Evolutionary conservation across 2,888 invertebrate genomes (phyloP).

Genomic region (Drosophila birchii): DNA sequence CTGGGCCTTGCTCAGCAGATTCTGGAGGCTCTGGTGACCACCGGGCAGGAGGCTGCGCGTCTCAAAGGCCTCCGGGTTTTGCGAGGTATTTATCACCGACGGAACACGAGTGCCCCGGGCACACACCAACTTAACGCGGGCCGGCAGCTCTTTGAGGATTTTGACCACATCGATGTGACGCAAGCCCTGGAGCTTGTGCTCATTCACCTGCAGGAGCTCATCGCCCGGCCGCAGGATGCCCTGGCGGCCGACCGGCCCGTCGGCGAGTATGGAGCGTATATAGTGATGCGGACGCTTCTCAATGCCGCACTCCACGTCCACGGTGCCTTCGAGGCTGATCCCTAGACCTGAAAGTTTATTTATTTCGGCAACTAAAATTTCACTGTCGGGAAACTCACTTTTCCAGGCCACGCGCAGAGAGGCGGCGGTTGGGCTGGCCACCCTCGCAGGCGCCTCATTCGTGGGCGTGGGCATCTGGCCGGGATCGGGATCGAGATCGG

Average conservation of each 20-base stretch:
- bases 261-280: conserved; percentile 97
- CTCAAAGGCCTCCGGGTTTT: conserved; percentile 92
- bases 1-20: conserved; percentile 95
- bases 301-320: conserved; percentile 98
- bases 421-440: conserved; percentile 88
- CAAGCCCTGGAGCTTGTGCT: conserved; percentile 94
- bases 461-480: conserved; percentile 48
- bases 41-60: conserved; percentile 93
- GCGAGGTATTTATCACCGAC: conserved; percentile 91
- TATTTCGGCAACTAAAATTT: conserved; percentile 96
- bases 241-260: conserved; percentile 97
- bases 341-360: conserved; percentile 97
- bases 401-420: conserved; percentile 92
- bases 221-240: conserved; percentile 96
- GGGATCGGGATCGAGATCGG: conserved; percentile 48
- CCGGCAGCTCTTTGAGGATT: conserved; percentile 96
- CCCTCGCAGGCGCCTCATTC: conserved; percentile 81
- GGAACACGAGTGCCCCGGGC: conserved; percentile 88
- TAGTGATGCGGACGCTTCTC: conserved; percentile 99
- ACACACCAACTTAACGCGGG: conserved; percentile 95
- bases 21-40: conserved; percentile 92
- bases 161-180: conserved; percentile 98
- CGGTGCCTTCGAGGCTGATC: conserved; percentile 98
- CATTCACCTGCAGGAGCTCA: conserved; percentile 98
- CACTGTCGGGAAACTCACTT: conserved; percentile 91